Conservation (phyloP, 1,140 invertebrate genomes). For the Dendrolimus kikuchii region DNA sequence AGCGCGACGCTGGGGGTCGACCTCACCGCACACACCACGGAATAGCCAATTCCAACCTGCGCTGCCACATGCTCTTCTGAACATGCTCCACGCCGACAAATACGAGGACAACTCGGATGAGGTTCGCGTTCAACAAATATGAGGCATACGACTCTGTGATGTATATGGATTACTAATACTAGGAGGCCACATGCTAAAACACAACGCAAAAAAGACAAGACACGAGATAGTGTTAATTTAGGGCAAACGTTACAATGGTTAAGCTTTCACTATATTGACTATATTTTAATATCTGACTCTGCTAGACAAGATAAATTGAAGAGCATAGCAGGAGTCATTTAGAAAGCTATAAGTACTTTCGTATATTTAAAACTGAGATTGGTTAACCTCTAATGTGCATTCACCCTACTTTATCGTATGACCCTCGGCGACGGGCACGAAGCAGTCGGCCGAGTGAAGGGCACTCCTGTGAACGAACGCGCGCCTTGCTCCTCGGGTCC, state of each 20-base stretch:
- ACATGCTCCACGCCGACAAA: constrained; percentile 7
- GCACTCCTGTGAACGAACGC: constrained; percentile 1
- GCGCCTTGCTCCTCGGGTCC: constrained; percentile 37
- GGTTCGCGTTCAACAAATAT: no score
- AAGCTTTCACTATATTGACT: no score
- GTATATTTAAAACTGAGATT: neutral
- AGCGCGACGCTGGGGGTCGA: constrained; percentile 73
- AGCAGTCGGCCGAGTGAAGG: neutral
- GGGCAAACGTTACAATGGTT: no score
- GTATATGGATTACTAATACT: no score
- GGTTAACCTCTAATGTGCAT: constrained; percentile 6
- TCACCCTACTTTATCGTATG: constrained; percentile 28
- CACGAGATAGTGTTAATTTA: no score
- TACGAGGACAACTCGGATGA: neutral
- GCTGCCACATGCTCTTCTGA: constrained; percentile 73
- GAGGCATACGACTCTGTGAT: no score
- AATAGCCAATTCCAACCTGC: constrained; percentile 72
- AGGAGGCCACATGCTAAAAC: no score
- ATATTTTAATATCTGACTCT: no score
- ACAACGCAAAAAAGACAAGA: no score
- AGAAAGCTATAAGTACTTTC: neutral
- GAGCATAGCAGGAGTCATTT: no score
- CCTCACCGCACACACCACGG: constrained; percentile 74
- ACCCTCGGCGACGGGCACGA: constrained; percentile 2
- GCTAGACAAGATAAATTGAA: no score